These are phyloP conservation scores for Zelostemma sp. DNA, from an alignment of 1,140 invertebrate species.

Conservation along the genomic window DNA sequence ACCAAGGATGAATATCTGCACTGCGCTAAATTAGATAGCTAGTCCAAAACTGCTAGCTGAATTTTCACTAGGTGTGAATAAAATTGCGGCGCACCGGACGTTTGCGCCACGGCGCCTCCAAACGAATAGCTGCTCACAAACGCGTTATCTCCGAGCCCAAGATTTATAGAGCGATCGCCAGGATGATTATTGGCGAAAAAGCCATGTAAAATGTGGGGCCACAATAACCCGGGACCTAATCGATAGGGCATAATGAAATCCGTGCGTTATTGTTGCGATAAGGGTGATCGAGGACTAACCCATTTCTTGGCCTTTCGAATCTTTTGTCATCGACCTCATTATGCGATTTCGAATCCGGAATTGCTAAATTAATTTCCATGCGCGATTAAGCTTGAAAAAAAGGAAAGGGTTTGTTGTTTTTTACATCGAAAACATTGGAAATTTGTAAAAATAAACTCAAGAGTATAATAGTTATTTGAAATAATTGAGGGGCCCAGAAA, in stretches of 20 bases:
- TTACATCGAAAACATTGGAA: too few relatives aligned
- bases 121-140: slow-evolving; percentile 19
- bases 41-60: background rate
- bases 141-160: slow-evolving; percentile 13
- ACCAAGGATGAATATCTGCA: slow-evolving; percentile 5
- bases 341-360: too few relatives aligned
- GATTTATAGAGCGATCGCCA: slow-evolving; percentile 24
- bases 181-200: slow-evolving; percentile 26
- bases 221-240: slow-evolving; percentile 10
- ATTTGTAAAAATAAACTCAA: too few relatives aligned
- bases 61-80: slow-evolving; percentile 14
- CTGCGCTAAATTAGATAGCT: slow-evolving; percentile 4
- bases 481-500: too few relatives aligned
- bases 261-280: background rate
- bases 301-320: too few relatives aligned
- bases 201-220: slow-evolving; percentile 16
- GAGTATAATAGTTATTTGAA: too few relatives aligned
- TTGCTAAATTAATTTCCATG: too few relatives aligned
- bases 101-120: background rate
- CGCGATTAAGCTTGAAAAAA: too few relatives aligned
- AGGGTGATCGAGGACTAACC: too few relatives aligned
- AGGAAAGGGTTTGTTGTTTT: too few relatives aligned
- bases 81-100: slow-evolving; percentile 10
- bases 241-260: slow-evolving; percentile 11
- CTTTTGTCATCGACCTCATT: too few relatives aligned